phyloP scores from a whole-genome alignment of 2,113 vertebrate genomes.

The Vombatus ursinus region DNA sequence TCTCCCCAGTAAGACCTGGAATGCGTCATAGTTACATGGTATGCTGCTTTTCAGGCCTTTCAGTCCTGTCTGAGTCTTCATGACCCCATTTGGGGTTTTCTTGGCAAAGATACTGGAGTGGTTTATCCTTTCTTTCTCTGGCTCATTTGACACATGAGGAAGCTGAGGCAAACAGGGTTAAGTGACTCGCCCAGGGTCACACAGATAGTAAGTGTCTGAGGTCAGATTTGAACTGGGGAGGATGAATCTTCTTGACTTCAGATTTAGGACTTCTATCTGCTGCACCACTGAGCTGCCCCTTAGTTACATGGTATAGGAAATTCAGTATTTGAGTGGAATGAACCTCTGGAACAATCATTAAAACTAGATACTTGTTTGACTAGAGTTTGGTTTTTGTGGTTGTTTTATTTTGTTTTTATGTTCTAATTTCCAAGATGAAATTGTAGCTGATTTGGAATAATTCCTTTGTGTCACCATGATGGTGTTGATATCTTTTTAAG shows the following conservation, averaged over 20 bases:
- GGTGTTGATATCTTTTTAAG: not conserved
- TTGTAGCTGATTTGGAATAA: slow-evolving; percentile 19
- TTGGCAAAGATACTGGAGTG: no score
- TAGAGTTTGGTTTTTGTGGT: slow-evolving; percentile 1
- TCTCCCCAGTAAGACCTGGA: not conserved
- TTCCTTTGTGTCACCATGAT: not conserved
- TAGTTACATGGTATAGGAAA: no score
- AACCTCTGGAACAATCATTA: slow-evolving; percentile 18
- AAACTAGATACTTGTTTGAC: not conserved
- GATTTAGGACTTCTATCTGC: no score
- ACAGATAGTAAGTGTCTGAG: no score
- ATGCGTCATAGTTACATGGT: not conserved
- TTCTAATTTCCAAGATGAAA: slow-evolving; percentile 11
- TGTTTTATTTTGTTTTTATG: not conserved
- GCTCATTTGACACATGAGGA: no score
- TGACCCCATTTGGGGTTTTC: not conserved
- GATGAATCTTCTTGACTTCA: no score
- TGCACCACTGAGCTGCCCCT: no score
- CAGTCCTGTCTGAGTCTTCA: not conserved
- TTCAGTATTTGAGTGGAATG: no score
- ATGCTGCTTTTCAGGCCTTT: not conserved
- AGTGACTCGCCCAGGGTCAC: no score
- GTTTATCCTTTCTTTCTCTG: no score
- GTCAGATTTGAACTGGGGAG: no score
- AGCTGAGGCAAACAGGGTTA: no score